Evolutionary conservation across 2,113 vertebrate species (phyloP).

Genomic region (Xiphorhynchus elegans): DNA sequence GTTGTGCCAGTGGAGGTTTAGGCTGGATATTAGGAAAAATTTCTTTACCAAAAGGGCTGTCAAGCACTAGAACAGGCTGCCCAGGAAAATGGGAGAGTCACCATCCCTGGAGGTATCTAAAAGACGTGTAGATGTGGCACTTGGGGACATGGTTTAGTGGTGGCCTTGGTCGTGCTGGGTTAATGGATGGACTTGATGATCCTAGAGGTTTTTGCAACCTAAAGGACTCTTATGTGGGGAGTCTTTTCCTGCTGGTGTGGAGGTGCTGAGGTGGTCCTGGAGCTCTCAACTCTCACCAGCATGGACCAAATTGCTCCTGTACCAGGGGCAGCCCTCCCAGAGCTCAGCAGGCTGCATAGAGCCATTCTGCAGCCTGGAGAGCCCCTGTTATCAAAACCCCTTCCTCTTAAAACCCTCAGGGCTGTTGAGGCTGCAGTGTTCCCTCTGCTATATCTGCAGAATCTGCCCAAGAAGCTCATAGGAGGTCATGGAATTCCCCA

Average conservation of each 20-base stretch:
- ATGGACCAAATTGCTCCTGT: not conserved
- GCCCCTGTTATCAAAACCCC: not conserved
- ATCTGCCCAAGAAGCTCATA: not conserved
- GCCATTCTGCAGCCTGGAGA: not conserved
- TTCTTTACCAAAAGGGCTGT: not conserved
- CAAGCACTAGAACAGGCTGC: not conserved
- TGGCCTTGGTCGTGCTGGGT: not conserved
- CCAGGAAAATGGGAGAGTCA: not conserved
- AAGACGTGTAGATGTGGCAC: not conserved
- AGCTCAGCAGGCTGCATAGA: not conserved
- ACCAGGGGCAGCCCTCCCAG: not conserved
- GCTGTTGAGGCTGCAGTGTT: not conserved
- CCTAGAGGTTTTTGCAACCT: not conserved
- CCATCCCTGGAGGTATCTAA: not conserved
- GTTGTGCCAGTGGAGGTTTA: not conserved
- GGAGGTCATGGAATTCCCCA: rapidly evolving
- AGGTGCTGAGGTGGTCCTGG: not conserved
- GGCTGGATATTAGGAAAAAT: not conserved
- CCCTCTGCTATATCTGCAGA: rapidly evolving
- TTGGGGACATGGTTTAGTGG: not conserved
- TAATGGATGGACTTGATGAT: not conserved
- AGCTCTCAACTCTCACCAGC: not conserved
- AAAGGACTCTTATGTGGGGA: not conserved
- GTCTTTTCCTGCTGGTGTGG: not conserved
- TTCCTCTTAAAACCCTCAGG: not conserved